Evolutionary conservation across 1,140 invertebrate genomes (phyloP).

Genomic region (Meloidogyne chitwoodi): DNA sequence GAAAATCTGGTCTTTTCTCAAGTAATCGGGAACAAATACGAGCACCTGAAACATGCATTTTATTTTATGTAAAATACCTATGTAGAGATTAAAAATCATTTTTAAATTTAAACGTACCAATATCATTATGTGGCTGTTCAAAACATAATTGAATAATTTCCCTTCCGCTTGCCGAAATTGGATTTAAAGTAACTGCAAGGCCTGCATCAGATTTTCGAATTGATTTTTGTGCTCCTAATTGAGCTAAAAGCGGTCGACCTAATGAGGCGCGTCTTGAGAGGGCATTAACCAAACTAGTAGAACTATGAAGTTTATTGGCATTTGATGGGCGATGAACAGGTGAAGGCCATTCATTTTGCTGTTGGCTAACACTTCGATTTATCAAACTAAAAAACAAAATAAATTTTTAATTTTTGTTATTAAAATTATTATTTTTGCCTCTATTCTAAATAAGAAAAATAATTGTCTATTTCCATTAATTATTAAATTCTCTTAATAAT

Average conservation of each 20-base stretch:
- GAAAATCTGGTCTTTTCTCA: conserved; percentile 51
- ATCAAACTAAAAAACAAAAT: neutral
- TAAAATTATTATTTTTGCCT: no score
- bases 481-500: no score
- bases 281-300: neutral
- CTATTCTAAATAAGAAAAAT: no score
- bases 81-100: neutral
- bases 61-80: no score
- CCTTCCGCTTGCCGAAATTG: conserved; percentile 37
- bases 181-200: conserved; percentile 27
- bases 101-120: conserved; percentile 37
- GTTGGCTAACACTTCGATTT: neutral
- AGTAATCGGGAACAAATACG: conserved; percentile 46
- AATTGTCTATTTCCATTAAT: no score
- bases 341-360: neutral
- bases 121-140: conserved; percentile 53
- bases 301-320: neutral
- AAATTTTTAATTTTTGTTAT: neutral
- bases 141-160: conserved; percentile 55
- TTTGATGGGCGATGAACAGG: neutral
- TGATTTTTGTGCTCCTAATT: conserved; percentile 28
- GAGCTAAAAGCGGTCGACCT: neutral
- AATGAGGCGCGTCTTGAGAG: conserved; percentile 1
- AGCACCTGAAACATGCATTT: conserved; percentile 22
- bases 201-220: conserved; percentile 28